Base-by-base conservation (phyloP, 1,140 invertebrate genomes). In the Lucilia sericata region DNA sequence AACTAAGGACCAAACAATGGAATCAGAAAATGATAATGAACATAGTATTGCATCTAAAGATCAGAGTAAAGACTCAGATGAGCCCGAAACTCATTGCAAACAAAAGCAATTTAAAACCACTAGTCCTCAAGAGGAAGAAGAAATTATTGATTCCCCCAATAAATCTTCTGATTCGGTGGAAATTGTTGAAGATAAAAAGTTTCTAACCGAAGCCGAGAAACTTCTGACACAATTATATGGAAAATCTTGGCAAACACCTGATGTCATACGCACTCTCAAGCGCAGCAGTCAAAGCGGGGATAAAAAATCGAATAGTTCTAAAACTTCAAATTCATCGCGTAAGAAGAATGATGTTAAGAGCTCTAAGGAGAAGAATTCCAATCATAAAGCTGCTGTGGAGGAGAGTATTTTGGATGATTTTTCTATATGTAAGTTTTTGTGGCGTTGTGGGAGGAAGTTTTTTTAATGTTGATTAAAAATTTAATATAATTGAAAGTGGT, bases 151-250 rank as follows among this genome's bases (percentile, higher is more conserved):
- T 25, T 19, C 19, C 21, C 5, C 17, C 0, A 47, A 78, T 25
- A 49, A 49, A 21, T 80, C 47, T 2, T 19, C 42, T 14, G 76
- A 80, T 14, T 80, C 76, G 2, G 19, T 51, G n/a, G n/a, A 36
- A 14, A 42, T 80, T 14, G 76, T 49, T 3, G 76, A 80, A 51
- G 84, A 85, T 47, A 51, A 78, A 17, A 70, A 78, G 10, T 89
- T 90, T 47, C 85, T 89, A 0, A 85, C 82, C 0, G 84, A 89
- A 0, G 93, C 91, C 49, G 90, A 91, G 30, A 89, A 92, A 86
- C 91, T 93, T 51, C 87, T 93, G 17, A 92, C 92, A 76, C 89
- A 92, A 86, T 86, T 93, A 7, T 93, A 93, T 86, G 93, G 93
- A 0, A 88, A 87, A 83, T 80, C 88, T 2, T 93, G 93, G 93